phyloP scores from a whole-genome alignment of 1,140 invertebrate genomes.

The Cyphomyrmex costatus region DNA sequence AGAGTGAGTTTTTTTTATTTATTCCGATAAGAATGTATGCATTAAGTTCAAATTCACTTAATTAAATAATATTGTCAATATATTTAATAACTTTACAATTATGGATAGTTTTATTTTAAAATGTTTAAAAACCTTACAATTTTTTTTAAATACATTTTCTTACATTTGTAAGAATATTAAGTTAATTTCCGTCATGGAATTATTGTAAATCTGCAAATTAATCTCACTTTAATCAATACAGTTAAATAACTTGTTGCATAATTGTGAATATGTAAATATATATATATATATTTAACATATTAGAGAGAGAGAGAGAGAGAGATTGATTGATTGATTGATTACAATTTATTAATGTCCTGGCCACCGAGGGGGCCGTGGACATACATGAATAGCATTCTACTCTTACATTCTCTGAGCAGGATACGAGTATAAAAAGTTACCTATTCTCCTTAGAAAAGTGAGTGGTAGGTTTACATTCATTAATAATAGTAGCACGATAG shows the following conservation, averaged over 20 bases:
- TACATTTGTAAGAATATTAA: conserved; percentile 12
- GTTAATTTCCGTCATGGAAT: neutral
- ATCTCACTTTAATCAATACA: neutral
- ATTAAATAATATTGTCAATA: neutral
- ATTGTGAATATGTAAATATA: neutral
- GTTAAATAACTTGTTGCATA: neutral
- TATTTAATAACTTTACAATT: neutral
- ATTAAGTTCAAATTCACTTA: neutral
- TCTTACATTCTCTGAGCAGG: too few species aligned
- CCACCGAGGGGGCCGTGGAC: too few species aligned
- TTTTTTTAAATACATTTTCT: neutral
- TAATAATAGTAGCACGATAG: too few species aligned
- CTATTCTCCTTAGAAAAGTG: too few species aligned
- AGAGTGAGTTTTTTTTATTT: conserved; percentile 1
- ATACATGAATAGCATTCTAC: too few species aligned
- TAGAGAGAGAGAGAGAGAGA: too few species aligned
- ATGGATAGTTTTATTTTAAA: neutral
- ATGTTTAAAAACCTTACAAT: neutral
- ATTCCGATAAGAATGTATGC: neutral
- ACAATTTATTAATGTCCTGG: too few species aligned
- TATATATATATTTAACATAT: neutral
- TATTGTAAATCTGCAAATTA: neutral
- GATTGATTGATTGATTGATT: too few species aligned
- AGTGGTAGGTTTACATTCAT: too few species aligned
- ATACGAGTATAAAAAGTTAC: too few species aligned